These are phyloP conservation scores for Bambusicola thoracicus DNA, from an alignment of 2,113 vertebrate species.

Conservation along the genomic window DNA sequence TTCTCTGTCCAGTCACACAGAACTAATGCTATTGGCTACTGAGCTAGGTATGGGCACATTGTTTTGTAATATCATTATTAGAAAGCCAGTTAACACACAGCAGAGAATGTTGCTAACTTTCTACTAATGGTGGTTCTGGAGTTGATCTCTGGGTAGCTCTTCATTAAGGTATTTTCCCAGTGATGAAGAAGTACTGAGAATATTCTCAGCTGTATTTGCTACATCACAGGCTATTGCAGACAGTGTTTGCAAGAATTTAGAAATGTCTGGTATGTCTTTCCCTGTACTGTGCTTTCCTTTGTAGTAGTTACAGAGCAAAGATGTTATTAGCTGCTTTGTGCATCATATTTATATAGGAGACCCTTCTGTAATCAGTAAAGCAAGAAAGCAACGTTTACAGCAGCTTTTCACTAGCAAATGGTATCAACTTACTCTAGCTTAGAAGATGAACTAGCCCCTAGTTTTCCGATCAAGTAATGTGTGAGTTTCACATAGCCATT, in stretches of 20 bases:
- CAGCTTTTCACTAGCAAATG: neutral
- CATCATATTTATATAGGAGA: neutral
- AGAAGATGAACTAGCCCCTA: neutral
- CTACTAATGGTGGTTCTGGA: neutral
- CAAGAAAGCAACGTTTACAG: neutral
- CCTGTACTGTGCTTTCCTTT: neutral
- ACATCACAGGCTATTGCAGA: neutral
- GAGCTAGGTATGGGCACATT: neutral
- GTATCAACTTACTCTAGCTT: neutral
- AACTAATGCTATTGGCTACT: neutral
- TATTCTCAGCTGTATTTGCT: neutral
- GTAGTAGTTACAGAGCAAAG: neutral
- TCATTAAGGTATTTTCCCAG: neutral
- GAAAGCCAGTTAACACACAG: neutral
- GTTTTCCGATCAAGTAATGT: neutral
- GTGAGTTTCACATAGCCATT: neutral
- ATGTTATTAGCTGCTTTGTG: neutral
- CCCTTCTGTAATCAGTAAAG: neutral
- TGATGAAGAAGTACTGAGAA: neutral
- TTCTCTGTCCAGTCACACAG: neutral
- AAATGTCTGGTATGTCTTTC: neutral
- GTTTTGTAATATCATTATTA: neutral
- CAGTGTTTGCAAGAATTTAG: neutral
- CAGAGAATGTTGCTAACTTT: neutral
- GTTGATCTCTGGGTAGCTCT: neutral